phyloP scores from a whole-genome alignment of 2,888 invertebrate species.

The Cynaeus angustus region DNA sequence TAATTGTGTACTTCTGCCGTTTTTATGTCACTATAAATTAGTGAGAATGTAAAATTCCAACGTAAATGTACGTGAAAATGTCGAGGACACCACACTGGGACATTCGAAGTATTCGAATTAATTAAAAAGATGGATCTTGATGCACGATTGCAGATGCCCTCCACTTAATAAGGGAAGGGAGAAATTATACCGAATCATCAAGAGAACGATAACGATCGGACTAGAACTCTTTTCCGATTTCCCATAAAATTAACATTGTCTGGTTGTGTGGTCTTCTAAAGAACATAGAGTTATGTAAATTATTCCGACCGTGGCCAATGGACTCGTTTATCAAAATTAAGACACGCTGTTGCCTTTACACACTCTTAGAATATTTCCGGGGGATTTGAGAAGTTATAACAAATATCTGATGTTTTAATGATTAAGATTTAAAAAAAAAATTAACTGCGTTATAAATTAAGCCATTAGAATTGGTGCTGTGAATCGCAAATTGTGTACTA shows the following conservation, averaged over 20 bases:
- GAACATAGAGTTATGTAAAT: conserved; percentile 60
- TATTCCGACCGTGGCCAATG: conserved; percentile 55
- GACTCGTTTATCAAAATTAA: conserved; percentile 62
- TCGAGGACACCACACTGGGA: conserved; percentile 38
- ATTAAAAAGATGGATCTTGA: conserved; percentile 47
- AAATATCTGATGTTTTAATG: conserved; percentile 8
- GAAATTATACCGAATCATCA: conserved; percentile 44
- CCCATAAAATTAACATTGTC: conserved; percentile 57
- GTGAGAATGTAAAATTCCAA: conserved; percentile 48
- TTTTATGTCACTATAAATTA: conserved; percentile 46
- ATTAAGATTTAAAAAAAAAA: no score
- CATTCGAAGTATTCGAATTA: conserved; percentile 50
- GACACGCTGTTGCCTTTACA: conserved; percentile 47
- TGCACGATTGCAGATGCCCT: conserved; percentile 48
- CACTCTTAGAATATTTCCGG: conserved; percentile 26
- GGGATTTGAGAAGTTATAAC: conserved; percentile 15
- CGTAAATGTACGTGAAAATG: conserved; percentile 46
- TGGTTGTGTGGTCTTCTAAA: conserved; percentile 58
- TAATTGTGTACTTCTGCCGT: conserved; percentile 46
- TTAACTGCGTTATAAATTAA: no score
- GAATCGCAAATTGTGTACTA: no score
- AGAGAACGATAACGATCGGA: conserved; percentile 45
- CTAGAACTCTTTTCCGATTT: conserved; percentile 53
- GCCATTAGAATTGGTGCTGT: no score
- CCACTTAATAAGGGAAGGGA: conserved; percentile 35